These are phyloP conservation scores for Trachops cirrhosus DNA, from an alignment of 2,797 vertebrate genomes.

Conservation along the genomic window DNA sequence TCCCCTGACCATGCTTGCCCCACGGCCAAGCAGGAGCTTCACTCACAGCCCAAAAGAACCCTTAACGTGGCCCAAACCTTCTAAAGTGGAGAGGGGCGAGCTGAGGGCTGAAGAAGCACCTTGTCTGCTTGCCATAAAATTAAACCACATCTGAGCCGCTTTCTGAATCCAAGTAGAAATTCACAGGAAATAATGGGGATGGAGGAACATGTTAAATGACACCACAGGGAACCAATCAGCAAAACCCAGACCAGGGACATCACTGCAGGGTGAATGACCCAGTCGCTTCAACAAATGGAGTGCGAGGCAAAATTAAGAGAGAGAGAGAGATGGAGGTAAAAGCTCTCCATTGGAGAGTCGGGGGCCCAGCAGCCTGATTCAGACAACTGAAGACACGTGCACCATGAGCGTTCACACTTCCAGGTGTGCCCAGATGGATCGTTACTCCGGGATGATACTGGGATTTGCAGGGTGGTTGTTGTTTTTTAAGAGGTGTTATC, in stretches of 20 bases:
- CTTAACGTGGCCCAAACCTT: neutral
- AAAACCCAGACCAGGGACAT: neutral
- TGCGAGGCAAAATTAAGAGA: neutral
- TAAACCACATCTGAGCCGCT: neutral
- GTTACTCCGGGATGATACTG: neutral
- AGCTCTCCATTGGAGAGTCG: neutral
- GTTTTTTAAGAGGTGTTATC: neutral
- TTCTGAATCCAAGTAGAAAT: neutral
- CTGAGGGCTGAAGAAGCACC: neutral
- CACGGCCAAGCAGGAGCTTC: fast-evolving
- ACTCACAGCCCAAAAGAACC: neutral
- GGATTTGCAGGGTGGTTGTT: neutral
- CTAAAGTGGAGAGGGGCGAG: neutral
- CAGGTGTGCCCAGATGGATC: fast-evolving
- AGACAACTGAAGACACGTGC: neutral
- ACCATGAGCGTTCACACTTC: neutral
- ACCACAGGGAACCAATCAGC: neutral
- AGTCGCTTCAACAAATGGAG: neutral
- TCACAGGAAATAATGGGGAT: neutral
- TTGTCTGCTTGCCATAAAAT: neutral
- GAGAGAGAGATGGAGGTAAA: neutral
- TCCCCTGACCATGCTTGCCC: neutral
- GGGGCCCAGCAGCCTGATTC: neutral
- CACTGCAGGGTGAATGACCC: neutral
- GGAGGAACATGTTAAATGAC: neutral